Base-by-base conservation (phyloP, 2,888 invertebrate genomes). In the Anagyrus pseudococci region DNA sequence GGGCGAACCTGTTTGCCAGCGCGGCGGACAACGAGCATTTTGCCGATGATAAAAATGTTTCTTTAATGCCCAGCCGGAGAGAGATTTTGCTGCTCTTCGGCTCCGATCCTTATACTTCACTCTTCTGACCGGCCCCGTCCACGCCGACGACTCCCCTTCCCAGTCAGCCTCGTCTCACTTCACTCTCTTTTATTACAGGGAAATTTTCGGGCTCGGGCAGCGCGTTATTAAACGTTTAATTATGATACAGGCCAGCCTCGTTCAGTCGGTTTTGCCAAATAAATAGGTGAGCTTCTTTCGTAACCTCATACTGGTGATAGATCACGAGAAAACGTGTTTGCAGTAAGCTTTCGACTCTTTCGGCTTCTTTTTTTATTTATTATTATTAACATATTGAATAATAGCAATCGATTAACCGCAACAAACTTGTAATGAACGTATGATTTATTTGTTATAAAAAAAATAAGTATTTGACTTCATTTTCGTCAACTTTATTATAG, bases 41-140 rank as follows among this genome's bases (percentile, higher is more conserved):
- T 23, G 33, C 33, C 56, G 46, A 46, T 53, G 52, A 59, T 59
- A 59, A 52, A 59, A 59, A 59, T 47, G 52, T 52, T 53, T 52
- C 46, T 59, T 59, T 59, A 53, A 59, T 53, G 52, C 52, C 8
- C 33, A n/a, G n/a, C n/a, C n/a, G n/a, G n/a, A 2, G 33, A 37
- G 10, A 15, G 13, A 4, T 29, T 10, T 29, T 29, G 4, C 29
- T 29, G 4, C 29, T 10, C 29, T 10, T 29, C 33, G 2, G 13
- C 15, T 37, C 8, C 10, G 13, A 13, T 10, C 29, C 29, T 29
- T 29, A 10, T 10, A 37, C 33, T 37, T 37, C 33, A 37, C 33
- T 37, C 33, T 4, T 37, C 33, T 37, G 33, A 13, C 8, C 15
- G 15, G 13, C 33, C 15, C 8, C 33, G 6, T 29, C 6, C 29